Evolutionary conservation across 2,888 invertebrate species (phyloP), one percentile per base, ranked within the genome.

Genomic region (Acanthopleura granulata): DNA sequence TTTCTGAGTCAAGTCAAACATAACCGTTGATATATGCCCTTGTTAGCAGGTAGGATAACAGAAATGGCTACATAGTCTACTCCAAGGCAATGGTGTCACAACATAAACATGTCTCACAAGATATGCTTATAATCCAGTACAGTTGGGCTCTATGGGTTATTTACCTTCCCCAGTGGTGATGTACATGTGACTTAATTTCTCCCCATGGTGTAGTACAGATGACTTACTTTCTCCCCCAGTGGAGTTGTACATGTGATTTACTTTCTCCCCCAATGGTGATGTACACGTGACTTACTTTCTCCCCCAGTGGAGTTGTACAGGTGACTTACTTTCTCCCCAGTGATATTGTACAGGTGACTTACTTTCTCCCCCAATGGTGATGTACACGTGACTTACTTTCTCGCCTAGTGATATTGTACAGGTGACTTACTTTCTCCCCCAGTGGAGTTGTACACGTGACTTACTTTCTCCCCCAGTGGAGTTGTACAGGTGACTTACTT

Each of bases 401-500:
- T 22, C n/a, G 4, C n/a, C 25, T 6, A 22, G n/a, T 25, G n/a
- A 6, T 61, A 11, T 61, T 61, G n/a, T 61, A 61, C n/a, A 61
- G 11, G n/a, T 69, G 16, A 27, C 49, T 50, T 72, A 72, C 30
- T 72, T 30, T 50, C 30, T 40, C 49, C 27, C 22, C 57, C 57
- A n/a, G 57, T 57, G 18, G 57, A 6, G 22, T 57, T 57, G 22
- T 61, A 22, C 61, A 22, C 1, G 61, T 22, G 61, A 61, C 11
- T n/a, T 61, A 22, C n/a, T 61, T 61, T 61, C 61, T 22, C n/a
- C n/a, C n/a, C 25, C 1, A 22, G 4, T 4, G n/a, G n/a, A 6
- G 61, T 61, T 61, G n/a, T 61, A 61, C n/a, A 61, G 25, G n/a
- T 69, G 16, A 27, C 49, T 50, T 72, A 72, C 30, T 72, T 30